Evolutionary conservation across 1,140 invertebrate genomes (phyloP), one percentile per base, ranked within the genome.

Genomic region (Drosophila pseudoananassae): DNA sequence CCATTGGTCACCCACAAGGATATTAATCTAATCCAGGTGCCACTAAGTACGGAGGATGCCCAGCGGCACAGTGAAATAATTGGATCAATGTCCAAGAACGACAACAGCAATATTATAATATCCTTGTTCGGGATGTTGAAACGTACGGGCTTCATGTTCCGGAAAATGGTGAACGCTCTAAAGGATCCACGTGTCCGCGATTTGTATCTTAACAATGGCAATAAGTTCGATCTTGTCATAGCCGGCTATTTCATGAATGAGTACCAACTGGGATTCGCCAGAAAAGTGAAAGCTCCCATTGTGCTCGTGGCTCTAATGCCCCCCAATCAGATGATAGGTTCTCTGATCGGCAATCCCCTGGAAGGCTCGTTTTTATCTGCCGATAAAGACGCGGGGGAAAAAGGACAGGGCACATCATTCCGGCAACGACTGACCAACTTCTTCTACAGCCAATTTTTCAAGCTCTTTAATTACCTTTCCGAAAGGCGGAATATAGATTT

Each of bases 201-300:
- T 3, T 33, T 80, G 1, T 76, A 76, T 8, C 49, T 59, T 0
- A 58, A 77, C 38, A 20, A 54, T 3, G 59, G 58, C n/a, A 70
- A 58, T 14, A 60, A 66, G 49, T 83, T 71, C 38, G 80, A 83
- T 53, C 20, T 83, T 8, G 53, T 77, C 1, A 27, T 83, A 1
- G 6, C 52, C 4, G 80, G 77, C 0, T 73, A 50, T 4, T 61
- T 74, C 17, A 20, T 77, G 15, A 83, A 79, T 31, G 29, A 53
- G 7, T 80, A 65, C 20, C 47, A 74, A 17, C 23, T 83, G n/a
- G 74, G 74, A 1, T 40, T 80, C 4, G 65, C 60, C 0, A 55
- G 53, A 10, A 76, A 77, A 31, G 59, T 83, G 2, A 77, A 77
- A 0, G 71, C 64, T 8, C 79, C 79, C 0, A 8, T 72, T 1